Base-by-base conservation (phyloP, 2,797 vertebrate species). In the Sebastiscus albofasciatus region DNA sequence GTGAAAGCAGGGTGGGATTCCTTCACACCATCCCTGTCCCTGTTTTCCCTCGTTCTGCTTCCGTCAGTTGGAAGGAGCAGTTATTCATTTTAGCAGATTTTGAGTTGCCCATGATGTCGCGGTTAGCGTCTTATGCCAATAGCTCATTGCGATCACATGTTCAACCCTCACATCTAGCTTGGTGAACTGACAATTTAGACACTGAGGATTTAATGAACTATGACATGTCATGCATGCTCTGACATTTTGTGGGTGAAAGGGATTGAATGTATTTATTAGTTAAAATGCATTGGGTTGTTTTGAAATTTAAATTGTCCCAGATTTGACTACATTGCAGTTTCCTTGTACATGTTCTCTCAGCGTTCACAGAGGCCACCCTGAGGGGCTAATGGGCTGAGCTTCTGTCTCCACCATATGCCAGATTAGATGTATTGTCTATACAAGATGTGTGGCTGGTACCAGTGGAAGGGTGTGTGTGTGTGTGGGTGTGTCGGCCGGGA, bases 401-500 rank as follows among this genome's bases (percentile, higher is more conserved):
- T 29, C 46, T 64, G 64, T 77, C 69, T 86, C 18, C 68, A 18
- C 8, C 42, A 52, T 71, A 55, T 67, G 56, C 54, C 69, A 79
- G 72, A 79, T 81, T 60, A 77, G 54, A 67, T 46, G 55, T 62
- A 70, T 84, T 83, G 72, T 80, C 69, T 75, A 5, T 62, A 27
- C n/a, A 54, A 42, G 54, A 71, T 77, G 69, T 65, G 42, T 62
- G 69, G 75, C 29, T 74, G 69, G 58, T 76, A 46, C 69, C 36
- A 75, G 71, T 81, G 69, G 22, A 70, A 77, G 87, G 64, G 88
- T 82, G 91, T 87, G 71, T 49, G 72, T 82, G 82, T 83, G 84
- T 90, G 89, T 93, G 89, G 91, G 90, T 83, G 89, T 93, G 92
- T 92, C 83, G 82, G 78, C 66, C 24, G 24, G 24, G 81, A 73